Percentiles rank a stretch among this genome's conserved stretches.
Conservation (phyloP, 2,113 vertebrate species). For the Axis porcinus region DNA sequence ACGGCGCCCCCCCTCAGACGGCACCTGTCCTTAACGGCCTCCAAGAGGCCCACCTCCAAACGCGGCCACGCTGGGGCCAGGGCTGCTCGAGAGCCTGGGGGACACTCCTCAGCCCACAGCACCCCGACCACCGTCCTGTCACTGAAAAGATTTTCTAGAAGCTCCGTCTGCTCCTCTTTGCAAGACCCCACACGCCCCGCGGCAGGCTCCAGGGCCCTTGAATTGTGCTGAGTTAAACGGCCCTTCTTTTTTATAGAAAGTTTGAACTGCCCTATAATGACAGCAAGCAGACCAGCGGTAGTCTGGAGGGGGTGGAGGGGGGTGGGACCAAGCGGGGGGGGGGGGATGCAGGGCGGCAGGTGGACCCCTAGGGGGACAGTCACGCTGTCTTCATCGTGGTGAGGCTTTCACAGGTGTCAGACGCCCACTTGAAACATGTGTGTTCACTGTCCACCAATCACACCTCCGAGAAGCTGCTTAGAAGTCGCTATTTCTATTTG, state of each 20-base stretch:
- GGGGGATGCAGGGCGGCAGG: accelerated
- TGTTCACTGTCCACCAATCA: no score
- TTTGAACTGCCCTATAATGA: background rate
- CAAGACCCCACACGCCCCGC: no score
- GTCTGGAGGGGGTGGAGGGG: background rate
- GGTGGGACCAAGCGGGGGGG: accelerated
- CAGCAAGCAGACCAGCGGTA: background rate
- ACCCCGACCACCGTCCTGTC: background rate
- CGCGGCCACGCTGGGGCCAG: background rate
- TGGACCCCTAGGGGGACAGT: accelerated
- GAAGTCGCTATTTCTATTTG: background rate
- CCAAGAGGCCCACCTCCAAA: background rate
- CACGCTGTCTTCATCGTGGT: background rate
- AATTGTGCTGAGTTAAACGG: accelerated
- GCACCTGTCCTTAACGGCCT: background rate
- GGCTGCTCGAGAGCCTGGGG: background rate
- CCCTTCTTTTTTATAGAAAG: background rate
- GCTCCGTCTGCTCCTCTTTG: background rate
- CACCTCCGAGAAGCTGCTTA: no score
- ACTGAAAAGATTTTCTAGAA: background rate
- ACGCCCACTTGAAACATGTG: background rate
- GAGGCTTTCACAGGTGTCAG: background rate
- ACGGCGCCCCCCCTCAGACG: background rate
- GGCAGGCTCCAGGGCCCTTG: background rate
- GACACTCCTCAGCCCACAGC: no score